A percentile compares a stretch with the other conserved stretches of the same genome.
phyloP scores from a whole-genome alignment of 2,113 vertebrate species.

The Aramus guarauna region DNA sequence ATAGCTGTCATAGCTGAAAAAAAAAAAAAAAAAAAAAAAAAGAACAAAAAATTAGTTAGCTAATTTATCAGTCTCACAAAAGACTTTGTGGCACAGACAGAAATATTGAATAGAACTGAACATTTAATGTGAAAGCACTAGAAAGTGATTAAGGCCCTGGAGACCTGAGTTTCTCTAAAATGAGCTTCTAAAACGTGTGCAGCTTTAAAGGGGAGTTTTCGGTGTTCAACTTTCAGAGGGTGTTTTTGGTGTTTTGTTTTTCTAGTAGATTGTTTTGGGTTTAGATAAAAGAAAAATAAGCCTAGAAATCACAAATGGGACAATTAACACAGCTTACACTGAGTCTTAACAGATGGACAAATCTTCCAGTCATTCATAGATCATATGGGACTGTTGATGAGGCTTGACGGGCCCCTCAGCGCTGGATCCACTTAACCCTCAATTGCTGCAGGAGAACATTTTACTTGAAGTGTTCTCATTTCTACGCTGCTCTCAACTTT shows the following conservation, averaged over 20 bases:
- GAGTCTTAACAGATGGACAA: neutral
- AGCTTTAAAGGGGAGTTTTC: neutral
- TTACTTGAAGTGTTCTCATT: neutral
- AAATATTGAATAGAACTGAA: neutral
- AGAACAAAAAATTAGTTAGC: neutral
- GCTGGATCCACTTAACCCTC: neutral
- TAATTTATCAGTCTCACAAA: neutral
- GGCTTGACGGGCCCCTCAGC: fast-evolving
- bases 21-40: neutral
- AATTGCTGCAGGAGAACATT: neutral
- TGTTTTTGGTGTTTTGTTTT: neutral
- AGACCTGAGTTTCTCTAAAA: neutral
- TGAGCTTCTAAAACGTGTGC: neutral
- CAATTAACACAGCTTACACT: neutral
- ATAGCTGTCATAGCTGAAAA: neutral
- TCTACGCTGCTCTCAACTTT: neutral
- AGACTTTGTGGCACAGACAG: neutral
- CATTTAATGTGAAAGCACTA: neutral
- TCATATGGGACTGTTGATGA: neutral
- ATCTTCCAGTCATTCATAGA: neutral
- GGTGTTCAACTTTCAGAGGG: no score
- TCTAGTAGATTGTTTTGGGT: neutral
- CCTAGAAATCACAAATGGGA: neutral
- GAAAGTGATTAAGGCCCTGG: neutral
- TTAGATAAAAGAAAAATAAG: neutral